phyloP scores from a whole-genome alignment of 1,140 invertebrate species.

The Dendroctonus ponderosae region DNA sequence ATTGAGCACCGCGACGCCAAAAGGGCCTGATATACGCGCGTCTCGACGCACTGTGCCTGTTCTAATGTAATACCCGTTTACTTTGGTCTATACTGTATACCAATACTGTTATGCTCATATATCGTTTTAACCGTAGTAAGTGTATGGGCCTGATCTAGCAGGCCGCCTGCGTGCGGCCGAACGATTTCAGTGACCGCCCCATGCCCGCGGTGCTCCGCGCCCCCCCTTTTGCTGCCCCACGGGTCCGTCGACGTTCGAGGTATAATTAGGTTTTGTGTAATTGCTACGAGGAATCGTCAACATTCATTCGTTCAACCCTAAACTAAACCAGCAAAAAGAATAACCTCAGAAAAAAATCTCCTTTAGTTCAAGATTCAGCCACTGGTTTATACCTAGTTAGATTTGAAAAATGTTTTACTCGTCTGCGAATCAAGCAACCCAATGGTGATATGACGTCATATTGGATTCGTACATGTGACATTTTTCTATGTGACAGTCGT shows the following conservation, averaged over 20 bases:
- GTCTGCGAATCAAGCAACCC: too few species aligned
- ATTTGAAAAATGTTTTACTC: too few species aligned
- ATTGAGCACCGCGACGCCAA: conserved; percentile 1
- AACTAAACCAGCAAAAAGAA: too few species aligned
- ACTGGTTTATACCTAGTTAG: too few species aligned
- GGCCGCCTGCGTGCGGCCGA: conserved; percentile 51
- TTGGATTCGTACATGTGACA: too few species aligned
- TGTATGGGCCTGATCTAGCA: conserved; percentile 21
- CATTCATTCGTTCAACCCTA: not conserved
- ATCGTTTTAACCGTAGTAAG: conserved; percentile 28
- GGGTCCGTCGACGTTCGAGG: conserved; percentile 24
- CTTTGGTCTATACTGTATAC: conserved; percentile 27
- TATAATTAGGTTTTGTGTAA: conserved; percentile 33
- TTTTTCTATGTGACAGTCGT: too few species aligned
- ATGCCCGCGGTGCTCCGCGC: conserved; percentile 20
- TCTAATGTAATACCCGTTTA: conserved; percentile 8
- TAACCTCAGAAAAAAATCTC: too few species aligned
- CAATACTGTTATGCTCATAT: conserved; percentile 34
- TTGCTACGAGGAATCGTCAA: conserved; percentile 16
- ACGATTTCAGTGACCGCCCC: conserved; percentile 46
- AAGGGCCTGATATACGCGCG: conserved; percentile 7
- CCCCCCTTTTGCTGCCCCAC: conserved; percentile 8
- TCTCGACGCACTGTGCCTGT: conserved; percentile 10
- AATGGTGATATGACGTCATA: too few species aligned
- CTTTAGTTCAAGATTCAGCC: too few species aligned